These are phyloP conservation scores for silkworm (Bombyx mori) DNA, from an alignment of 1,140 invertebrate genomes.

Conservation along the genomic window ASM3026992v2 NC_085127.1:14464001-14464500, in stretches of 20 bases:
- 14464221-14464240: slow-evolving; percentile 1
- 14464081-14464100: slow-evolving; percentile 42
- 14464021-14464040: background rate
- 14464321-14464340: slow-evolving; percentile 1
- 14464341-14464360: slow-evolving; percentile 2
- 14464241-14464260: no score
- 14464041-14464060: slow-evolving; percentile 46
- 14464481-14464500: slow-evolving; percentile 71
- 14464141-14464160: slow-evolving; percentile 26
- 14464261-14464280: no score
- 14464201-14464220: slow-evolving; percentile 28
- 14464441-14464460: slow-evolving; percentile 34
- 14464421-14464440: slow-evolving; percentile 69
- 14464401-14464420: slow-evolving; percentile 68
- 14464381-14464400: slow-evolving; percentile 4
- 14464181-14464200: slow-evolving; percentile 9
- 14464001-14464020: no score
- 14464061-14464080: slow-evolving; percentile 31
- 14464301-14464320: background rate
- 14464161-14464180: no score
- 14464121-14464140: slow-evolving; percentile 43
- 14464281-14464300: no score
- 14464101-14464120: slow-evolving; percentile 54
- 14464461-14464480: slow-evolving; percentile 67
- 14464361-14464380: slow-evolving; percentile 1